A percentile compares a stretch with the other conserved stretches of the same genome.
Conservation (phyloP, 1,140 invertebrate genomes). For the Drosophila burlai region DNA sequence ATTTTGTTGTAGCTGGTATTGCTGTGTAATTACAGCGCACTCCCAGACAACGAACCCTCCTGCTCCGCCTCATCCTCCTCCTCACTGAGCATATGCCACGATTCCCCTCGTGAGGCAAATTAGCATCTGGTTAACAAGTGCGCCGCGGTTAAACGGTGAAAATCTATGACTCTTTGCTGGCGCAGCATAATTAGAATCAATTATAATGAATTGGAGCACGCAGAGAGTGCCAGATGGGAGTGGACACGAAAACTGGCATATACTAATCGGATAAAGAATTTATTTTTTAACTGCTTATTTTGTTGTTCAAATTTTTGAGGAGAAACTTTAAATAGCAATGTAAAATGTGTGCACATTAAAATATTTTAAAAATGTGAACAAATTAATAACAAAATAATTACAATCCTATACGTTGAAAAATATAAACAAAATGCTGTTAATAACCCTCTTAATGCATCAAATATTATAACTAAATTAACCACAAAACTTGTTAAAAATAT, state of each 20-base stretch:
- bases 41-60: conserved; percentile 12
- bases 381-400: not conserved
- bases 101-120: conserved; percentile 37
- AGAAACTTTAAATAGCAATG: not conserved
- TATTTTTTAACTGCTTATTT: conserved; percentile 3
- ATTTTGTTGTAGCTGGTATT: conserved; percentile 39
- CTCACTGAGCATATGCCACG: not conserved
- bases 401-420: not conserved
- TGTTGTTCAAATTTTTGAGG: not conserved
- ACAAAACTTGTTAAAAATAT: not conserved
- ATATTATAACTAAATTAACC: not conserved
- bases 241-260: conserved; percentile 3
- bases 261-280: not conserved
- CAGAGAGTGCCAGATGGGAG: conserved; percentile 49
- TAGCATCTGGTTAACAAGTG: conserved; percentile 82
- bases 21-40: conserved; percentile 57
- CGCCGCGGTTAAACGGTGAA: conserved; percentile 78
- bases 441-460: not conserved
- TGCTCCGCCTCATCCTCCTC: not conserved
- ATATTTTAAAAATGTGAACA: not conserved
- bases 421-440: not conserved
- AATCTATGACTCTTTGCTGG: conserved; percentile 62
- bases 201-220: conserved; percentile 63
- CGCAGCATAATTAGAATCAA: conserved; percentile 79
- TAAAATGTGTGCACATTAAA: too few species aligned